Conservation (phyloP, 2,797 vertebrate genomes). For the Discoglossus pictus region DNA sequence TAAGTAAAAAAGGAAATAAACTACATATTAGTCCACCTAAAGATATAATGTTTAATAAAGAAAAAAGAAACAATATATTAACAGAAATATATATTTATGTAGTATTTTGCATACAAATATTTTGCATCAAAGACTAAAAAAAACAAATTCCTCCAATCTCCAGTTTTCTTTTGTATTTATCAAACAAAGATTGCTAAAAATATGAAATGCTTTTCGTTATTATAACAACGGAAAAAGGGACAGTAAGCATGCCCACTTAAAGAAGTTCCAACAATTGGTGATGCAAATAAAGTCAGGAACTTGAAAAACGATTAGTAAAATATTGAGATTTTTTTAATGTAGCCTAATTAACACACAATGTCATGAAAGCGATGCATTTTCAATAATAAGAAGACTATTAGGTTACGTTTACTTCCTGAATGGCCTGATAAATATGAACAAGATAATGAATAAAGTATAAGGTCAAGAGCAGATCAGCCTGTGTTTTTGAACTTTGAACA, state of each 20-base stretch:
- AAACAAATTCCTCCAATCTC: no score
- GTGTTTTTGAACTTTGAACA: conserved; percentile 78
- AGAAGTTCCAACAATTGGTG: neutral
- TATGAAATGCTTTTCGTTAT: neutral
- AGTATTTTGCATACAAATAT: no score
- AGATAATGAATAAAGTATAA: conserved; percentile 91
- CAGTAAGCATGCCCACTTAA: no score
- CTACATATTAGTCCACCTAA: no score
- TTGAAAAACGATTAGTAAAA: conserved; percentile 54
- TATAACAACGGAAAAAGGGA: no score
- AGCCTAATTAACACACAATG: conserved; percentile 48
- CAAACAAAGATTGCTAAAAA: no score
- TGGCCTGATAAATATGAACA: conserved; percentile 79
- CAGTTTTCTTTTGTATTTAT: no score
- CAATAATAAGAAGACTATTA: conserved; percentile 56
- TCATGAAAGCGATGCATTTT: conserved; percentile 56
- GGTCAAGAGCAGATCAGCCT: conserved; percentile 78
- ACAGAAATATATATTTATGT: no score
- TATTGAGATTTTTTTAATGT: conserved; percentile 60
- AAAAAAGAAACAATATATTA: no score
- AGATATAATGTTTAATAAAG: no score
- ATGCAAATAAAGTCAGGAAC: conserved; percentile 37
- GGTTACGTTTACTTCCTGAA: conserved; percentile 59
- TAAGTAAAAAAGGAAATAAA: no score
- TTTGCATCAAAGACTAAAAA: no score